Base-by-base conservation (phyloP, 2,888 invertebrate genomes). In the Portevinia maculata region DNA sequence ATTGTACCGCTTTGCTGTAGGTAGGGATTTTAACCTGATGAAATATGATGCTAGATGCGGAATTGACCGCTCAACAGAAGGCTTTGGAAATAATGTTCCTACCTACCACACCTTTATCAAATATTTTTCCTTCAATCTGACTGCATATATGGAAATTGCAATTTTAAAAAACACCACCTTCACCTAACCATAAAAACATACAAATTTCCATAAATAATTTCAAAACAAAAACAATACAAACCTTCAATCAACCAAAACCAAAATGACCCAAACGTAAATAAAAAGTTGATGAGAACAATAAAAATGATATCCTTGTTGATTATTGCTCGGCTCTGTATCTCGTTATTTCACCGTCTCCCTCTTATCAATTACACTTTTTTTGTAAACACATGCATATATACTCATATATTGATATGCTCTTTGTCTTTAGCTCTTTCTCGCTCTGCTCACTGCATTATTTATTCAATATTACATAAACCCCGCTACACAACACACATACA, bases 391-490 rank as follows among this genome's bases (percentile, higher is more conserved):
- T 17, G 17, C 34, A 24, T 46, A 69, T 37, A 57, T 15, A 55
- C 52, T 62, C 57, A 76, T 34, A 34, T 21, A 15, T n/a, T 11
- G 19, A 11, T 62, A 50, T 76, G 55, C 50, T 83, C 67, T 83
- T 83, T 78, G 83, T 73, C 78, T 76, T 52, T 79, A 52, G 50
- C 64, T 74, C 48, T 67, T 17, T 32, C 48, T 69, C 52, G 60
- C 60, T 78, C 69, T 83, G 78, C 83, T 83, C 78, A 83, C 71
- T 83, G 78, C 78, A 83, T 83, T 83, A 83, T 83, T 71, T 83
- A 78, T 83, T 73, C 83, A 83, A 67, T 73, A 83, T 83, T 78
- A 78, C 83, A 78, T 83, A 83, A 83, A 69, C 62, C 81, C 71
- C 78, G 78, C 78, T 83, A 83, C 64, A 59, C 71, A 79, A 24